Percentiles rank a stretch among this genome's conserved stretches.
These are phyloP conservation scores for Pelecanoides urinatrix DNA, from an alignment of 2,113 vertebrate species.

Conservation along the genomic window DNA sequence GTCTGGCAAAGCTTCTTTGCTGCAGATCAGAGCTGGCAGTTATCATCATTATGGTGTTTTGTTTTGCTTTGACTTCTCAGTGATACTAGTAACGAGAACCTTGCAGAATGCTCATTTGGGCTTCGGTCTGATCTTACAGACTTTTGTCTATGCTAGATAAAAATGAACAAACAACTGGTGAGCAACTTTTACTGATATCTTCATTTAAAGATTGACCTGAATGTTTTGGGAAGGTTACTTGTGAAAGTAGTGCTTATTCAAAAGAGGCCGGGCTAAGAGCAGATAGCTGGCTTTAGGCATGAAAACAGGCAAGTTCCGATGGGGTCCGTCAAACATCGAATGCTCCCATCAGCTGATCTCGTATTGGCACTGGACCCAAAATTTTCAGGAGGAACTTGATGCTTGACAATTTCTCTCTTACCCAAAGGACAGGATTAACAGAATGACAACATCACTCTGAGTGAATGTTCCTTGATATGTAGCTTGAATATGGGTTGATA, in stretches of 20 bases:
- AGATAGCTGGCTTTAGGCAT: not conserved
- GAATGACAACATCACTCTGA: not conserved
- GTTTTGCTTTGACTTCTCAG: not conserved
- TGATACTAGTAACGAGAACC: not conserved
- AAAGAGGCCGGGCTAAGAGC: not conserved
- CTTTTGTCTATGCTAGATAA: not conserved
- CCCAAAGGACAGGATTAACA: not conserved
- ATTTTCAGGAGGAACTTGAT: not conserved
- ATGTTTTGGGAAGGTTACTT: not conserved
- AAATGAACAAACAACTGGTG: not conserved
- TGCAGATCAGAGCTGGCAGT: not conserved
- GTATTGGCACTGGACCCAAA: not conserved
- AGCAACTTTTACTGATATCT: not conserved
- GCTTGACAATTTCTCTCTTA: not conserved
- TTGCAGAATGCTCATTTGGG: not conserved
- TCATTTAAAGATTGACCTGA: not conserved
- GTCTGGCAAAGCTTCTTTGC: not conserved
- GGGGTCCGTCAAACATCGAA: too few species aligned
- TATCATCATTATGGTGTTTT: rapidly evolving
- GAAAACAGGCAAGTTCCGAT: not conserved
- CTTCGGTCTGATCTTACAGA: not conserved
- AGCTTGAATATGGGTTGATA: not conserved
- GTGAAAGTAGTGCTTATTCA: not conserved
- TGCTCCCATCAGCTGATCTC: not conserved
- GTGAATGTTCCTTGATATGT: not conserved